Conservation (phyloP, 2,797 vertebrate genomes). For the Poecile montanus region DNA sequence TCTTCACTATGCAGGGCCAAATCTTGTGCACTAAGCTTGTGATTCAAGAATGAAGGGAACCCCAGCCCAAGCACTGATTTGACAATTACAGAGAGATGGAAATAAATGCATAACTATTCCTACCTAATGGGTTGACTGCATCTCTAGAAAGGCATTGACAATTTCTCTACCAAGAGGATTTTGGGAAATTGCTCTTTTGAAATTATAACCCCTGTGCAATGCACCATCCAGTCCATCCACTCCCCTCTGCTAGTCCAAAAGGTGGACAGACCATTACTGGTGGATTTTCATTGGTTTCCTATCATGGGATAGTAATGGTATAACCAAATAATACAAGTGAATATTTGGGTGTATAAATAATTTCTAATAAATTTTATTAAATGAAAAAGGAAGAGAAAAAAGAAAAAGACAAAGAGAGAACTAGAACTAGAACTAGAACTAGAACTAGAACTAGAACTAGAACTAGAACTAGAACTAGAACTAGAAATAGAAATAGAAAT, state of each 20-base stretch:
- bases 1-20: not conserved
- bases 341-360: not conserved
- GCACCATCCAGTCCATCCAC: not conserved
- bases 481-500: no score
- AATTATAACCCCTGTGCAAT: not conserved
- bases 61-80: not conserved
- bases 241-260: not conserved
- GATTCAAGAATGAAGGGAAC: not conserved
- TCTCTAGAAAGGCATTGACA: not conserved
- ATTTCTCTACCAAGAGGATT: not conserved
- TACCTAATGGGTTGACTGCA: not conserved
- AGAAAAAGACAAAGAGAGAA: accelerated
- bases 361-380: not conserved
- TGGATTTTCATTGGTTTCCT: not conserved
- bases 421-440: accelerated
- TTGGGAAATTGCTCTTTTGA: not conserved
- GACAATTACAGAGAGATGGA: not conserved
- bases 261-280: not conserved
- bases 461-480: no score
- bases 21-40: not conserved
- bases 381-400: not conserved
- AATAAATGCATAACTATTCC: not conserved
- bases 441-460: no score
- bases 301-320: not conserved
- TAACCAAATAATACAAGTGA: not conserved